phyloP scores from a whole-genome alignment of 2,888 invertebrate species.

The Craniophora ligustri region DNA sequence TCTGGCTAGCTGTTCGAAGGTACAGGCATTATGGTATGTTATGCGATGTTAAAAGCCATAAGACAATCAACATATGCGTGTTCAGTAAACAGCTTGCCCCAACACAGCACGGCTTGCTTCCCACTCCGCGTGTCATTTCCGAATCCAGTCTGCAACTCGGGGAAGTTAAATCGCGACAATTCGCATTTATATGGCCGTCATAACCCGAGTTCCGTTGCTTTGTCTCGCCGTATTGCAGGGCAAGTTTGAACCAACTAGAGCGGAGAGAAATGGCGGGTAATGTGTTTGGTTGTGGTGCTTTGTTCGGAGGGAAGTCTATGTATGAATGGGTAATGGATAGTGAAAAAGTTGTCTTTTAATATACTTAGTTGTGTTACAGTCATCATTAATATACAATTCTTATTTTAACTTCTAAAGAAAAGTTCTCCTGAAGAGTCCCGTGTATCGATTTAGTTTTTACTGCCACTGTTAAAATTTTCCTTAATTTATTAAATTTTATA shows the following conservation, averaged over 20 bases:
- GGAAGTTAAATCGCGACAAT: constrained; percentile 80
- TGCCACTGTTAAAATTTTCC: no score
- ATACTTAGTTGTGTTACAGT: neutral
- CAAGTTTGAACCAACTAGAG: constrained; percentile 43
- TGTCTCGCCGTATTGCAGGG: constrained; percentile 63
- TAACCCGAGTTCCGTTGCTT: constrained; percentile 73
- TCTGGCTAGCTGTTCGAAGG: no score
- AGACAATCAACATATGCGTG: no score
- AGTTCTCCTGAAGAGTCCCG: no score
- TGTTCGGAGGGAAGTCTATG: constrained; percentile 13
- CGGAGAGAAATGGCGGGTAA: constrained; percentile 48
- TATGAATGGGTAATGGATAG: constrained; percentile 13
- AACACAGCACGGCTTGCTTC: constrained; percentile 21
- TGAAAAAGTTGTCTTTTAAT: neutral
- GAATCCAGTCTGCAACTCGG: constrained; percentile 66
- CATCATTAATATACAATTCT: no score
- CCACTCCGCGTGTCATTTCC: constrained; percentile 68
- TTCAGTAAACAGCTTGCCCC: constrained; percentile 21
- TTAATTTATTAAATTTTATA: no score
- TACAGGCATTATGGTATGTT: no score
- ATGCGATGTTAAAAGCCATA: no score
- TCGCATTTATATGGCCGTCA: constrained; percentile 82
- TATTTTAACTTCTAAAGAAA: no score
- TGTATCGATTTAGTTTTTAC: no score
- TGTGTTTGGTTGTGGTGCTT: constrained; percentile 37